A percentile compares a stretch with the other conserved stretches of the same genome.
Conservation (phyloP, 1,140 invertebrate genomes). For the Helicoverpa zea region DNA sequence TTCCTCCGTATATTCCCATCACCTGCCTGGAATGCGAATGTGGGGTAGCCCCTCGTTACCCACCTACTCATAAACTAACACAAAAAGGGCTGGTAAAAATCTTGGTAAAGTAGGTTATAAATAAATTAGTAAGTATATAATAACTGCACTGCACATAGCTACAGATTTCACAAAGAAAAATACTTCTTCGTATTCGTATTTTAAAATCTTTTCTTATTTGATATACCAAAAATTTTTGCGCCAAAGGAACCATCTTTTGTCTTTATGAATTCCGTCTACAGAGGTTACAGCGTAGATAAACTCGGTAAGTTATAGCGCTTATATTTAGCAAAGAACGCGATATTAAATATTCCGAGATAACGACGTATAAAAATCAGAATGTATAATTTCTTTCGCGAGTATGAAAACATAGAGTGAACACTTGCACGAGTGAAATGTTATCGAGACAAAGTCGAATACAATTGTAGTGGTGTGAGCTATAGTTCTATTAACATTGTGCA, state of each 20-base stretch:
- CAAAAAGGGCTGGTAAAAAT: too few relatives aligned
- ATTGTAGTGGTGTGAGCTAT: constrained; percentile 26
- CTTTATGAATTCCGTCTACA: constrained; percentile 31
- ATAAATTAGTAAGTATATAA: too few relatives aligned
- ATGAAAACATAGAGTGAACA: not conserved
- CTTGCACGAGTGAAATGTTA: not conserved
- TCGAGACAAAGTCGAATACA: constrained; percentile 27
- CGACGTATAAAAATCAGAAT: constrained; percentile 32
- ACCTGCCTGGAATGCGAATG: constrained; percentile 5
- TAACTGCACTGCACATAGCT: too few relatives aligned
- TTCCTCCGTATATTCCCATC: not conserved
- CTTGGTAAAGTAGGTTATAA: too few relatives aligned
- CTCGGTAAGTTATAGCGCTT: constrained; percentile 20
- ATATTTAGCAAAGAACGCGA: constrained; percentile 24
- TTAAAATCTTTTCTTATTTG: constrained; percentile 2
- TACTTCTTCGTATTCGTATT: not conserved
- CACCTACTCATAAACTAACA: too few relatives aligned
- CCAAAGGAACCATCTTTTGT: constrained; percentile 29
- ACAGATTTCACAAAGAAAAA: not conserved
- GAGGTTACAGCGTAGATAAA: constrained; percentile 34
- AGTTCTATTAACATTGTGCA: constrained; percentile 41
- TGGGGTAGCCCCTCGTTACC: not conserved
- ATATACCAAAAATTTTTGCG: not conserved
- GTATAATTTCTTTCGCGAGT: constrained; percentile 30
- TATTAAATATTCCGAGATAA: constrained; percentile 36